These are phyloP conservation scores for Drosophila nigricruria DNA, from an alignment of 2,888 invertebrate genomes.

Conservation along the genomic window DNA sequence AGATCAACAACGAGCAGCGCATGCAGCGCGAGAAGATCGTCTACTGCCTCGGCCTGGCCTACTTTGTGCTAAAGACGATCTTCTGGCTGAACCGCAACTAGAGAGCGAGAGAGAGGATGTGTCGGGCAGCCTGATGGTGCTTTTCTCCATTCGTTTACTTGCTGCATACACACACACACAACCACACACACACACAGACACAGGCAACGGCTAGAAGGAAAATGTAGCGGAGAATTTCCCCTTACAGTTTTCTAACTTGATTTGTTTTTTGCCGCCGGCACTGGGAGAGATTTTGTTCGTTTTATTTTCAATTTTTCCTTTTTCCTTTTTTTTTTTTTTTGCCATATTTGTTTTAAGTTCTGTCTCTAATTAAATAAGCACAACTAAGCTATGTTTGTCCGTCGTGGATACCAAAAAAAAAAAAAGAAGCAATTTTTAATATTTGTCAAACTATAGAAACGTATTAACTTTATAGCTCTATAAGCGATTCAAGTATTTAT, in stretches of 20 bases:
- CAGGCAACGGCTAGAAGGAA: conserved; percentile 18
- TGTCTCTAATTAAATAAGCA: conserved; percentile 65
- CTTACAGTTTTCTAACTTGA: background rate
- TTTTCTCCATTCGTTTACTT: conserved; percentile 44
- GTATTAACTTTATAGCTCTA: background rate
- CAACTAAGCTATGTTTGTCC: conserved; percentile 53
- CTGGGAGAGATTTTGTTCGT: conserved; percentile 48
- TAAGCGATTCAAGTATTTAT: conserved; percentile 10
- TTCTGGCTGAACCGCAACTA: conserved; percentile 91
- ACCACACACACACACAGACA: conserved; percentile 30
- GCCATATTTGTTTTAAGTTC: conserved; percentile 73
- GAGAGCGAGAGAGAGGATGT: conserved; percentile 14
- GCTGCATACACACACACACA: conserved; percentile 47
- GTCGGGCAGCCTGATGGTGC: conserved; percentile 51
- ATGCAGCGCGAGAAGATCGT: conserved; percentile 94
- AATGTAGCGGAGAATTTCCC: conserved; percentile 24
- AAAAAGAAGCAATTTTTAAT: conserved; percentile 26
- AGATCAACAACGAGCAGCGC: conserved; percentile 93
- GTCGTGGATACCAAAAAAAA: conserved; percentile 43
- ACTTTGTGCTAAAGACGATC: conserved; percentile 93
- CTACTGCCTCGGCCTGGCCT: conserved; percentile 93
- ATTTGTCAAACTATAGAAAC: conserved; percentile 22
- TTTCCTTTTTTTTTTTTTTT: conserved; percentile 34
- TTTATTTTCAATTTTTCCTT: background rate
- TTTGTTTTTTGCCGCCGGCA: conserved; percentile 31